Evolutionary conservation across 1,140 invertebrate genomes (phyloP), one percentile per base, ranked within the genome.

Genomic region (Drosophila busckii): DNA sequence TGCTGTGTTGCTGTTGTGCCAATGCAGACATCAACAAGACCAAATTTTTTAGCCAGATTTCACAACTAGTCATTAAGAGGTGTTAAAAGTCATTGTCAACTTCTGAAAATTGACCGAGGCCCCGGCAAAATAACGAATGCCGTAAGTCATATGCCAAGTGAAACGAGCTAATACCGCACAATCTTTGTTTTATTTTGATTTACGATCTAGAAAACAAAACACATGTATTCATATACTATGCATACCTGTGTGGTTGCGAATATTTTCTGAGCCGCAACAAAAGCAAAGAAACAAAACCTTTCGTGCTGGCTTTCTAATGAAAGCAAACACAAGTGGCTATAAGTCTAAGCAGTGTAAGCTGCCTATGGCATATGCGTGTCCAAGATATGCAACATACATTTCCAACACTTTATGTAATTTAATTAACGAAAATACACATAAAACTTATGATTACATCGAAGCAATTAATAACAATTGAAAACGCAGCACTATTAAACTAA

Each of bases 381-480:
- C 38, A 9, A 40, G 23, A 38, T 34, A 80, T 67, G 71, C 68
- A 78, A 55, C 16, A 61, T 35, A 48, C 15, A 40, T 41, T 46
- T 54, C 40, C 40, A n/a, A 64, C 75, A 78, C 58, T 64, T 78
- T 78, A 78, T 63, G 75, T 78, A 78, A 78, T 78, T 78, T 64
- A 78, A 80, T 78, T 78, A 78, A 78, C 54, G 45, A 55, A 76
- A 78, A 71, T 52, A 42, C 71, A n/a, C n/a, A 80, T 80, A 32
- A 63, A 55, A 62, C 40, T 34, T 64, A 53, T 31, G 56, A 71
- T 78, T 78, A 41, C 63, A 80, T 50, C 40, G 44, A n/a, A 55
- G 31, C 53, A 56, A 64, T 60, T 45, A 52, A 62, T 38, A 44
- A 34, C 26, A 42, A 50, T 50, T 53, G 25, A 26, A 59, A 44